Evolutionary conservation across 1,140 invertebrate species (phyloP).

Genomic region (Brachionus rotundiformis): DNA sequence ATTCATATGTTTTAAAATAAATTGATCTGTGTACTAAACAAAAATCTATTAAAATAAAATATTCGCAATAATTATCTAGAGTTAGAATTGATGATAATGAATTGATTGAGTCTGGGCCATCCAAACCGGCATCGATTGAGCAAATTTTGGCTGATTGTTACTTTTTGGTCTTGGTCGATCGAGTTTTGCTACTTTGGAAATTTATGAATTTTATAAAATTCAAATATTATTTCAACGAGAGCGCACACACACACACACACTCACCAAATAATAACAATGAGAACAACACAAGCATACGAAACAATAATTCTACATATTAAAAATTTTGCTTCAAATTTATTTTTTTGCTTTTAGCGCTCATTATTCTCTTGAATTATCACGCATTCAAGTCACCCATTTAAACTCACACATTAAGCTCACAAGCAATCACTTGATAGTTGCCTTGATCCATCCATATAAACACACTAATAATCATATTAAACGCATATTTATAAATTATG

Average conservation of each 20-base stretch:
- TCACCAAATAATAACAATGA: conserved; percentile 27
- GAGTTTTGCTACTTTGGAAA: background rate
- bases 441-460: background rate
- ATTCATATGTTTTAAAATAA: background rate
- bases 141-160: background rate
- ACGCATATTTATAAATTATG: background rate
- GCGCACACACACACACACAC: conserved; percentile 22
- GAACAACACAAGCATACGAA: conserved; percentile 46
- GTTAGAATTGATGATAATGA: background rate
- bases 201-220: conserved; percentile 36
- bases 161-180: background rate
- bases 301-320: conserved; percentile 42
- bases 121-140: background rate
- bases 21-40: background rate
- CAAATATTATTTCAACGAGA: conserved; percentile 43
- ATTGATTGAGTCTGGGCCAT: background rate
- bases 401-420: conserved; percentile 7
- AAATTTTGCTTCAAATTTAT: conserved; percentile 37
- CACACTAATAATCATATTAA: background rate
- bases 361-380: conserved; percentile 48
- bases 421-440: background rate
- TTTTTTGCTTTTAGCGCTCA: conserved; percentile 41
- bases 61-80: background rate
- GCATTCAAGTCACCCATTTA: conserved; percentile 13
- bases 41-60: background rate